phyloP scores from a whole-genome alignment of 2,888 invertebrate species.

The Dicyrtomina minuta region DNA sequence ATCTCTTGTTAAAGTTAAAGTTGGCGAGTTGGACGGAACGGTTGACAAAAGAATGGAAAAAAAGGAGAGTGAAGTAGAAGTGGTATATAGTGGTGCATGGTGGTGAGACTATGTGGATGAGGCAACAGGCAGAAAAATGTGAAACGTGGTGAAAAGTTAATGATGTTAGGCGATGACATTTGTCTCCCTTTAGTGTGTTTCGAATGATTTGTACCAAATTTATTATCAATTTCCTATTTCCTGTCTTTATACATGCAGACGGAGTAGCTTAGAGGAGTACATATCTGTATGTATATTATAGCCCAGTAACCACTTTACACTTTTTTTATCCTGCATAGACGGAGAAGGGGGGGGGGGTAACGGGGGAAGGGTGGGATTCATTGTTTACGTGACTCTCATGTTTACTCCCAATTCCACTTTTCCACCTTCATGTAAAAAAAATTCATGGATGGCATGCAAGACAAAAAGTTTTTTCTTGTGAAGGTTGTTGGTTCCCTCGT shows the following conservation, averaged over 20 bases:
- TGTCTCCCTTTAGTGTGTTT: constrained; percentile 30
- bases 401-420: no score
- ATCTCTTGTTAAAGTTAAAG: no score
- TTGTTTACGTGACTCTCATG: no score
- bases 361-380: no score
- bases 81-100: background rate
- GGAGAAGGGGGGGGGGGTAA: no score
- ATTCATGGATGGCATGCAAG: no score
- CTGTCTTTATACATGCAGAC: constrained; percentile 6
- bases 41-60: background rate
- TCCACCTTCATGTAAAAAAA: no score
- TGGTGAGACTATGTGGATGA: background rate
- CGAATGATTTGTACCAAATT: constrained; percentile 41
- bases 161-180: constrained; percentile 41
- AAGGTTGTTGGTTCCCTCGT: no score
- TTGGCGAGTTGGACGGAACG: background rate
- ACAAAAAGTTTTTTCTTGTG: no score
- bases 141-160: constrained; percentile 40
- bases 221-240: constrained; percentile 39
- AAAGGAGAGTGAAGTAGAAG: background rate
- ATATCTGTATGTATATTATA: background rate
- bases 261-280: background rate
- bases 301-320: constrained; percentile 21
- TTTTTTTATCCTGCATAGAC: background rate
- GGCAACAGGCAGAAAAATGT: background rate